These are phyloP conservation scores for Aphelenchoides besseyi DNA, from an alignment of 1,140 invertebrate species.

Conservation along the genomic window DNA sequence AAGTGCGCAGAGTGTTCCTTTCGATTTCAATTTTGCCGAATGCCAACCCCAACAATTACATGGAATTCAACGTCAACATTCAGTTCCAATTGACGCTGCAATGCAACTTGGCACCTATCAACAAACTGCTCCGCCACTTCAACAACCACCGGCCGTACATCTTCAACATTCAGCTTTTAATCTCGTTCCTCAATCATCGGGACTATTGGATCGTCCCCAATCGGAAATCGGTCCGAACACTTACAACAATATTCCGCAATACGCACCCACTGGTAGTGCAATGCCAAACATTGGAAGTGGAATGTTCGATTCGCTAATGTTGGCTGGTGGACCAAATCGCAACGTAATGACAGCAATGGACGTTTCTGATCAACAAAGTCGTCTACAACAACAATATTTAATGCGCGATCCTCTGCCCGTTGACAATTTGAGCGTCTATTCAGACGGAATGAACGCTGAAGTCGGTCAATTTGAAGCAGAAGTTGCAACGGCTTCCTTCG, in stretches of 20 bases:
- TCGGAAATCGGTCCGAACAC: background rate
- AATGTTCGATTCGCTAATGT: background rate
- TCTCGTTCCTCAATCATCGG: background rate
- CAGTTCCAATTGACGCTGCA: conserved; percentile 6
- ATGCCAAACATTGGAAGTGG: background rate
- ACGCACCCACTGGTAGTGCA: background rate
- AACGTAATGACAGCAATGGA: background rate
- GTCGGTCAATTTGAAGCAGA: background rate
- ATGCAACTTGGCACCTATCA: background rate
- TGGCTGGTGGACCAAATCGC: background rate
- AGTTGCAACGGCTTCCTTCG: background rate
- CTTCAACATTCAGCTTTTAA: background rate
- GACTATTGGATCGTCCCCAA: background rate
- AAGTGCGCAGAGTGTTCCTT: background rate
- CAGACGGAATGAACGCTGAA: background rate
- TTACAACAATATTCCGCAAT: background rate
- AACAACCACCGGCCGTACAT: background rate
- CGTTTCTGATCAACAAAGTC: background rate
- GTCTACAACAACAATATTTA: background rate
- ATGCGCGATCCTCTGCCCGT: background rate
- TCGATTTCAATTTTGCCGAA: background rate
- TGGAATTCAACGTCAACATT: conserved; percentile 2
- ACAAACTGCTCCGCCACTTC: background rate
- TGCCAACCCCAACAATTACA: background rate
- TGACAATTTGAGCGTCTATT: background rate